Evolutionary conservation across 2,113 vertebrate genomes (phyloP).

Genomic region (Aegotheles bennettii): DNA sequence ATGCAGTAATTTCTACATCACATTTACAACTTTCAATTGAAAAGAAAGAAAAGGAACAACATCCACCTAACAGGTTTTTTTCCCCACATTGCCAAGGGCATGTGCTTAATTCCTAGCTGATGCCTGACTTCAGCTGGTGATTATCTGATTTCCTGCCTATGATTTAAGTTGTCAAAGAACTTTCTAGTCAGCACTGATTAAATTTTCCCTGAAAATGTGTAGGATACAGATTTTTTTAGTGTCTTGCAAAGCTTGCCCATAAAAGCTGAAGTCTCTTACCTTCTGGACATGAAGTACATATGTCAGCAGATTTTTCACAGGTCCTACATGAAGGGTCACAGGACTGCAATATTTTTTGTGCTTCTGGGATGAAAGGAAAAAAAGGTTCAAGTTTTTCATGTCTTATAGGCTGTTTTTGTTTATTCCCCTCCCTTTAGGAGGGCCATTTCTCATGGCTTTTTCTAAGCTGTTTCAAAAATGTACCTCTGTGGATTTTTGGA

Average conservation of each 20-base stretch:
- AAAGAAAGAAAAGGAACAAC: not conserved
- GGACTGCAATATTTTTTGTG: not conserved
- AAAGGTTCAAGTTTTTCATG: not conserved
- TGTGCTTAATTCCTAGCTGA: not conserved
- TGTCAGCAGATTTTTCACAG: constrained; percentile 61
- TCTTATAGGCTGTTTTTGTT: not conserved
- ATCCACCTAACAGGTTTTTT: not conserved
- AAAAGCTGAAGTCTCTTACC: constrained; percentile 67
- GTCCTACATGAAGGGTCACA: constrained; percentile 80
- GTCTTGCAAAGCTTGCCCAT: not conserved
- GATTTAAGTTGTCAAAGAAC: not conserved
- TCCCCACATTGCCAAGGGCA: not conserved
- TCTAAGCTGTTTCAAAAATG: not conserved
- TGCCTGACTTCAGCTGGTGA: not conserved
- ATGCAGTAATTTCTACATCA: not conserved
- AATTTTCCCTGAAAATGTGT: not conserved
- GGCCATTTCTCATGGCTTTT: not conserved
- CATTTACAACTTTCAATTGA: not conserved
- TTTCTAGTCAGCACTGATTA: not conserved
- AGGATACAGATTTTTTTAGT: not conserved
- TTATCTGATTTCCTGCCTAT: not conserved
- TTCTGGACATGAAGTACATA: constrained; percentile 80
- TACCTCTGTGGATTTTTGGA: not conserved
- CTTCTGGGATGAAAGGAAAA: constrained; percentile 24
- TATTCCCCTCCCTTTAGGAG: not conserved